phyloP scores from a whole-genome alignment of 2,888 invertebrate genomes.

The Lasioglossum zephyrum region DNA sequence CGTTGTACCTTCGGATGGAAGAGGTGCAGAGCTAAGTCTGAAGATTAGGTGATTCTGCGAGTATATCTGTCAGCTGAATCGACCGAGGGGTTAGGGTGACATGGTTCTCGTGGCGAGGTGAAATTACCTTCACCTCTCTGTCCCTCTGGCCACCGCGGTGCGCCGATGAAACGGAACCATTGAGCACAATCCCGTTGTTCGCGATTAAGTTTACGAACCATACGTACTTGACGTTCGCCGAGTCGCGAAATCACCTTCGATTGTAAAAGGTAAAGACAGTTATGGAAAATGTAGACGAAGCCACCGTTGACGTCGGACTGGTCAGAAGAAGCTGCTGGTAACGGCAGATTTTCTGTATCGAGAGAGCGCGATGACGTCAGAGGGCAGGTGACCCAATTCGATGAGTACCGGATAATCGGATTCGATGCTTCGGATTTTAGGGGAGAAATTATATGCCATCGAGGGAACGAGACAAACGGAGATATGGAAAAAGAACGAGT shows the following conservation, averaged over 20 bases:
- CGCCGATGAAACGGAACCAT: conserved; percentile 52
- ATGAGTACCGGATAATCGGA: conserved; percentile 6
- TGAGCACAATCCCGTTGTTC: conserved; percentile 58
- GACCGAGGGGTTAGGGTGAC: conserved; percentile 25
- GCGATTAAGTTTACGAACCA: conserved; percentile 63
- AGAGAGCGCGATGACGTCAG: conserved; percentile 12
- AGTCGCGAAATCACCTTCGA: conserved; percentile 22
- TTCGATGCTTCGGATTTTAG: conserved; percentile 11
- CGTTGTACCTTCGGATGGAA: conserved; percentile 13
- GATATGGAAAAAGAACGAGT: neutral
- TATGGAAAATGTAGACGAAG: conserved; percentile 7
- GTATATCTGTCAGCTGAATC: conserved; percentile 43
- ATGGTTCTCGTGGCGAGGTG: conserved; percentile 36
- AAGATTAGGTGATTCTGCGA: conserved; percentile 43
- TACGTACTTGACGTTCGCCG: conserved; percentile 45
- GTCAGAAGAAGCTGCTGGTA: neutral
- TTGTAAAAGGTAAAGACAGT: conserved; percentile 33
- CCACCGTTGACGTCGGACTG: neutral
- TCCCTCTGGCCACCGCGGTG: neutral
- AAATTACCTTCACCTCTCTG: conserved; percentile 38
- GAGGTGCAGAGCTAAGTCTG: conserved; percentile 22
- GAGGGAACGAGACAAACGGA: neutral
- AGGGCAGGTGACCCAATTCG: conserved; percentile 28
- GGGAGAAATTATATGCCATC: neutral
- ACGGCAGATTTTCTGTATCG: conserved; percentile 12